A percentile compares a stretch with the other conserved stretches of the same genome.
Evolutionary conservation across 2,113 vertebrate genomes (phyloP).

Genomic region (Azemiops feae): DNA sequence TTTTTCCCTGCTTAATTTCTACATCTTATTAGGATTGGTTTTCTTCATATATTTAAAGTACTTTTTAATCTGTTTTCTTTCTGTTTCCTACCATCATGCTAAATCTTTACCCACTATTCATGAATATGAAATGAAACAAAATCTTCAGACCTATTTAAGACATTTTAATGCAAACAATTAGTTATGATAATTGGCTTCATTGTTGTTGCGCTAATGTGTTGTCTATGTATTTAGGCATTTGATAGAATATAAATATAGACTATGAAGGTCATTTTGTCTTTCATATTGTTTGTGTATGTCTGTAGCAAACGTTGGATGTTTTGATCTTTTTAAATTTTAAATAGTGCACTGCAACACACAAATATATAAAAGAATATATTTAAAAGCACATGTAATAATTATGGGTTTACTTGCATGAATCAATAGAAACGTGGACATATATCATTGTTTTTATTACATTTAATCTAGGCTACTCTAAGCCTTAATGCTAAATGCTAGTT

Average conservation of each 20-base stretch:
- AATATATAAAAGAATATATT: slow-evolving; percentile 38
- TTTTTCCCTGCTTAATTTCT: background rate
- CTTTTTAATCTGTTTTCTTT: background rate
- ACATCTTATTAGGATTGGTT: background rate
- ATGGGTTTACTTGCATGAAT: slow-evolving; percentile 1
- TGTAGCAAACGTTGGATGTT: slow-evolving; percentile 8
- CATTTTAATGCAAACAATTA: background rate
- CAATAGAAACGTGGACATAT: background rate
- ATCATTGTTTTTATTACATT: slow-evolving; percentile 2
- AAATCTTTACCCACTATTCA: background rate
- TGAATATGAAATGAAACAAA: slow-evolving; percentile 1
- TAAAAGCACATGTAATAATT: slow-evolving; percentile 34
- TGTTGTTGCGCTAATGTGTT: slow-evolving; percentile 15
- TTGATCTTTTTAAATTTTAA: slow-evolving; percentile 16
- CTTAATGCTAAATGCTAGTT: background rate
- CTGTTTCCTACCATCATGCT: background rate
- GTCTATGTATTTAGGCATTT: slow-evolving; percentile 15
- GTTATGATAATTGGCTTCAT: background rate
- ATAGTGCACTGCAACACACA: background rate
- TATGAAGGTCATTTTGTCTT: slow-evolving; percentile 35
- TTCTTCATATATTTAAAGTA: background rate
- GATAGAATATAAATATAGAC: slow-evolving; percentile 26
- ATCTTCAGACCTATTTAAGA: slow-evolving; percentile 7
- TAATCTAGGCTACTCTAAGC: background rate
- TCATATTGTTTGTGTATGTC: slow-evolving; percentile 42